Conservation (phyloP, 2,888 invertebrate genomes). For the Neoascia interrupta region DNA sequence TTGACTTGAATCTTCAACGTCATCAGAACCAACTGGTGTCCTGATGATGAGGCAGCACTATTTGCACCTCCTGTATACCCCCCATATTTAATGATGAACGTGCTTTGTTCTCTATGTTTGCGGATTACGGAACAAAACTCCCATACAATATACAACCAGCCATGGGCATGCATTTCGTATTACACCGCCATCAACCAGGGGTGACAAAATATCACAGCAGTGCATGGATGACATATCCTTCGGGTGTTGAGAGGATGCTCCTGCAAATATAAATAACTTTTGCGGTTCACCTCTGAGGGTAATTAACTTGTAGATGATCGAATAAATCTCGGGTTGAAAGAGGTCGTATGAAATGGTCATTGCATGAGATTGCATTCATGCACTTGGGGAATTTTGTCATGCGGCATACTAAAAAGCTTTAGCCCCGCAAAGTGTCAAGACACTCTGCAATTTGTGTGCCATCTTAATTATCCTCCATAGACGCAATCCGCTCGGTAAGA, state of each 20-base stretch:
- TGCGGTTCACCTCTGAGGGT: conserved; percentile 58
- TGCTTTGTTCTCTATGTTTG: conserved; percentile 47
- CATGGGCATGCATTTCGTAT: conserved; percentile 22
- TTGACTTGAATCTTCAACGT: conserved; percentile 24
- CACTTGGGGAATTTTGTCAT: too few relatives aligned
- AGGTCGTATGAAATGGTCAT: too few relatives aligned
- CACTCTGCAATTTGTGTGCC: too few relatives aligned
- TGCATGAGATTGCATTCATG: too few relatives aligned
- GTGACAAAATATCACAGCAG: conserved; percentile 19
- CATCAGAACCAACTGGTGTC: conserved; percentile 32
- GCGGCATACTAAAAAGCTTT: too few relatives aligned
- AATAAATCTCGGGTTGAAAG: conserved; percentile 50
- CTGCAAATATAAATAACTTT: conserved; percentile 63
- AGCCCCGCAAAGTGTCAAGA: too few relatives aligned
- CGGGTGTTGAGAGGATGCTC: background rate
- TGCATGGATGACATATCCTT: conserved; percentile 29
- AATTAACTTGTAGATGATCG: conserved; percentile 65
- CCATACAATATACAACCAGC: too few relatives aligned
- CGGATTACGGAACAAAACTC: conserved; percentile 26
- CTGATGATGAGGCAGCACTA: conserved; percentile 2
- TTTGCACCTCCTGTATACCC: background rate
- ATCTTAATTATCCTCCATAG: too few relatives aligned
- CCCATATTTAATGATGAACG: conserved; percentile 29
- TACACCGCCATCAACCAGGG: too few relatives aligned
- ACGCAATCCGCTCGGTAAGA: too few relatives aligned